Percentiles rank a stretch among this genome's conserved stretches.
Conservation (phyloP, 2,113 vertebrate species). For the Tupaia chinensis region DNA sequence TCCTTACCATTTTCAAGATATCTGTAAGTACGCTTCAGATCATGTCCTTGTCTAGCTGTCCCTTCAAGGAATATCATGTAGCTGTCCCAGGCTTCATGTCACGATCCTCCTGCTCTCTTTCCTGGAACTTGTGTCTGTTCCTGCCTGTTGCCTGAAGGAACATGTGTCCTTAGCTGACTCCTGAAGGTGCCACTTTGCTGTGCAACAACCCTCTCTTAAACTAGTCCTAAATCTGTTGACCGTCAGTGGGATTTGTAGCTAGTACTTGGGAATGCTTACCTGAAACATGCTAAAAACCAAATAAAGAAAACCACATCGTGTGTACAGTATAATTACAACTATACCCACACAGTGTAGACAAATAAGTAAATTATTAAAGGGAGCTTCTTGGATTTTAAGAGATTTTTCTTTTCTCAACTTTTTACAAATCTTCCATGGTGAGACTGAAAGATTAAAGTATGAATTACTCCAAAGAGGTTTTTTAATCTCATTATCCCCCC, state of each 20-base stretch:
- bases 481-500: background rate
- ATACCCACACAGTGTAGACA: background rate
- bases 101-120: background rate
- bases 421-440: conserved; percentile 1
- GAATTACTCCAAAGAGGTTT: background rate
- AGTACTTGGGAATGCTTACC: background rate
- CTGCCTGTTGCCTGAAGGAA: background rate
- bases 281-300: background rate
- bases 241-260: background rate
- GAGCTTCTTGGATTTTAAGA: too few relatives aligned
- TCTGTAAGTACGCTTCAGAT: background rate
- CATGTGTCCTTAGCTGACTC: conserved; percentile 34
- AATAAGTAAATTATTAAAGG: background rate
- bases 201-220: background rate
- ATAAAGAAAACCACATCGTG: background rate
- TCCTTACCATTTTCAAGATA: conserved; percentile 22
- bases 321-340: background rate
- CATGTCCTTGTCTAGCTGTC: background rate
- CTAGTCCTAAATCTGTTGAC: background rate
- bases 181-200: background rate
- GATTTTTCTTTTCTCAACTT: background rate
- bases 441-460: background rate
- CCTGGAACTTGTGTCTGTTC: background rate
- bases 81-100: background rate
- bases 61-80: background rate